phyloP scores from a whole-genome alignment of 2,113 vertebrate species.

The Polyodon spathula region DNA sequence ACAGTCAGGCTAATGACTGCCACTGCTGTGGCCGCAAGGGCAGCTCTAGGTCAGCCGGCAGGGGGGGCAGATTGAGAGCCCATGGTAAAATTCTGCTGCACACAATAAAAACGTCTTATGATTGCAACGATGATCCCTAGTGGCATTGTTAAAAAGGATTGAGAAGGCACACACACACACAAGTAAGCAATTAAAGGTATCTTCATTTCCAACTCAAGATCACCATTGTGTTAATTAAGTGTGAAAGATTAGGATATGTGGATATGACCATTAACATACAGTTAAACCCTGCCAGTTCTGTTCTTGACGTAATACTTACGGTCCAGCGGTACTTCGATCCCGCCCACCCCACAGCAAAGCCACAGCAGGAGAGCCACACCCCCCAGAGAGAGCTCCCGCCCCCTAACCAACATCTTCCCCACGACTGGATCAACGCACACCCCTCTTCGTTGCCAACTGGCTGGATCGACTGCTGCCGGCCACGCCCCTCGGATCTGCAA shows the following conservation, averaged over 20 bases:
- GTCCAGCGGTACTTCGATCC: slow-evolving; percentile 82
- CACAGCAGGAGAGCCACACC: slow-evolving; percentile 51
- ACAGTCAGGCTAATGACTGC: too few relatives aligned
- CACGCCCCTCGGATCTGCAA: slow-evolving; percentile 8
- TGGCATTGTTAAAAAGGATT: background rate
- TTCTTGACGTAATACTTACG: slow-evolving; percentile 56
- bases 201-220: background rate
- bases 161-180: background rate
- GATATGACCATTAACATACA: too few relatives aligned
- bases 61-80: too few relatives aligned
- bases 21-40: too few relatives aligned
- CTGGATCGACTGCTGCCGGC: background rate
- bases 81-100: too few relatives aligned
- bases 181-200: slow-evolving; percentile 5
- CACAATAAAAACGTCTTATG: too few relatives aligned
- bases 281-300: too few relatives aligned
- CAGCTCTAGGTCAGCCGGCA: too few relatives aligned
- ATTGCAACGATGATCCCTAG: too few relatives aligned
- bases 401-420: slow-evolving; percentile 58
- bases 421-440: background rate
- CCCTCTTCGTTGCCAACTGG: slow-evolving; percentile 33
- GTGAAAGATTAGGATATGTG: too few relatives aligned
- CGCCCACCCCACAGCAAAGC: slow-evolving; percentile 46
- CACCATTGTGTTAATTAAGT: too few relatives aligned
- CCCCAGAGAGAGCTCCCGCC: slow-evolving; percentile 31